Percentiles rank a stretch among this genome's conserved stretches.
phyloP scores from a whole-genome alignment of 2,797 vertebrate species.

The Microchirus variegatus region DNA sequence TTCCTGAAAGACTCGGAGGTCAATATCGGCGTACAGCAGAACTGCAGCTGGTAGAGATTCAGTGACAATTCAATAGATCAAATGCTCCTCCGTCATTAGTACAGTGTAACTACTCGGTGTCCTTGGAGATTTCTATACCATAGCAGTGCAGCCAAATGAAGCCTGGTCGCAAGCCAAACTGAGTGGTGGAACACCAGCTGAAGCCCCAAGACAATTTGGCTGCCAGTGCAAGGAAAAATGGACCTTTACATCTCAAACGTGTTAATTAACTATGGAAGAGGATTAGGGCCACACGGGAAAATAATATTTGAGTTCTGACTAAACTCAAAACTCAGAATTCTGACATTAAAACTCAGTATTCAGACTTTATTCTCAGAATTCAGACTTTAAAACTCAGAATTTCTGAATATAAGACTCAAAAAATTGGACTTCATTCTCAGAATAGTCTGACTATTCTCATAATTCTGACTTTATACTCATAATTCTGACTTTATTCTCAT shows the following conservation, averaged over 20 bases:
- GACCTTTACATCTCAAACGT: constrained; percentile 1
- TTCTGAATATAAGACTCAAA: too few species aligned
- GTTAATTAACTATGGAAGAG: too few species aligned
- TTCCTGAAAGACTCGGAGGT: neutral
- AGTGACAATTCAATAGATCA: neutral
- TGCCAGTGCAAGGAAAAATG: constrained; percentile 11
- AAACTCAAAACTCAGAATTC: too few species aligned
- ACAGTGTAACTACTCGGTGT: constrained; percentile 1
- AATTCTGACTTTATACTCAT: too few species aligned
- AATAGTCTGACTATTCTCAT: too few species aligned
- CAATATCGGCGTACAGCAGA: neutral
- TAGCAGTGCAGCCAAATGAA: constrained; percentile 28
- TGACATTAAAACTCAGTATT: too few species aligned
- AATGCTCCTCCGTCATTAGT: constrained; percentile 7
- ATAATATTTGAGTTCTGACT: too few species aligned
- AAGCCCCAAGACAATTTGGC: constrained; percentile 21
- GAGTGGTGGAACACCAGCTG: constrained; percentile 24
- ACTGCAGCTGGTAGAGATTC: neutral
- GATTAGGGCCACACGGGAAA: too few species aligned
- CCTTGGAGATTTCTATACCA: constrained; percentile 10
- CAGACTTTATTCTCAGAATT: too few species aligned
- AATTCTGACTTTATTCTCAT: too few species aligned
- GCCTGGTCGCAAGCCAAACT: constrained; percentile 31
- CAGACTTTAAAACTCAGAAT: too few species aligned
- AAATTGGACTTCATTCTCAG: too few species aligned